Evolutionary conservation across 2,888 invertebrate genomes (phyloP).

Genomic region (Leuctra nigra): DNA sequence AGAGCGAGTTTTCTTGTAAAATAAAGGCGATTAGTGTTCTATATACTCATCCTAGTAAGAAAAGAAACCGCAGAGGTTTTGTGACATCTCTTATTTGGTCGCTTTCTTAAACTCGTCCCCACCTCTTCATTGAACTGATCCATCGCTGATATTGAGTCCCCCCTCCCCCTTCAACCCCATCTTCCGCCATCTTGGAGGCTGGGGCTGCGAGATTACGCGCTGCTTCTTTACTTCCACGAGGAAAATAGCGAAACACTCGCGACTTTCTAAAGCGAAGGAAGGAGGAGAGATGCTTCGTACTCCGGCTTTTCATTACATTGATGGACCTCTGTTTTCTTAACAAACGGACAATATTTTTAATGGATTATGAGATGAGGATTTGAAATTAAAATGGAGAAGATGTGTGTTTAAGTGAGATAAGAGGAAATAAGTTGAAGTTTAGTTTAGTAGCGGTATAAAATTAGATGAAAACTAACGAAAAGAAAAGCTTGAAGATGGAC

Average conservation of each 20-base stretch:
- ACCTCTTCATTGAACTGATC: constrained; percentile 26
- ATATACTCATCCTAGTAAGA: too few species aligned
- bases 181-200: constrained; percentile 5
- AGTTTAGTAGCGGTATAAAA: neutral
- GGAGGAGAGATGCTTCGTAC: neutral
- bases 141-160: constrained; percentile 27
- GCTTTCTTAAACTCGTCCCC: constrained; percentile 7
- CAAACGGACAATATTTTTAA: constrained; percentile 23
- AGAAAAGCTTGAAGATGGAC: too few species aligned
- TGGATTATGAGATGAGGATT: constrained; percentile 19
- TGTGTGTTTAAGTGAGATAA: constrained; percentile 9
- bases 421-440: neutral
- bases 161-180: neutral
- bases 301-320: constrained; percentile 12
- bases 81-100: too few species aligned
- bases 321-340: constrained; percentile 12
- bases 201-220: constrained; percentile 15
- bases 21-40: too few species aligned
- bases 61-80: too few species aligned
- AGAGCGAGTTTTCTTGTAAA: too few species aligned
- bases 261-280: constrained; percentile 8
- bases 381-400: constrained; percentile 23
- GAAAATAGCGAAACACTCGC: constrained; percentile 12
- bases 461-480: neutral
- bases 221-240: constrained; percentile 8